Evolutionary conservation across 2,888 invertebrate genomes (phyloP).

Genomic region (Zeuzera pyrina): DNA sequence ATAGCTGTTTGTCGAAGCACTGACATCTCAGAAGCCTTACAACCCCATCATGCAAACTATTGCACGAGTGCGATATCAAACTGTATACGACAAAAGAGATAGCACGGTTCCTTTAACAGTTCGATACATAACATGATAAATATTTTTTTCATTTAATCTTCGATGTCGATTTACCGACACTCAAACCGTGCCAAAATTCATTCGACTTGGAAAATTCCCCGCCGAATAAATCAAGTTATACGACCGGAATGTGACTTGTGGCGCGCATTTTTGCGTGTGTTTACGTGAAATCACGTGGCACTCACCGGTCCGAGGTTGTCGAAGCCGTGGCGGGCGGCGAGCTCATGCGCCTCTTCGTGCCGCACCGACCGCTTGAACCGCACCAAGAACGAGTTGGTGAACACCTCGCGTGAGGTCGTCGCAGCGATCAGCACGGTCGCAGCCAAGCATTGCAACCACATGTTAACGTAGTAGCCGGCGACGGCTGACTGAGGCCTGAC

Average conservation of each 20-base stretch:
- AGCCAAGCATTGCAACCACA: constrained; percentile 64
- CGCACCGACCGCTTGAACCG: constrained; percentile 86
- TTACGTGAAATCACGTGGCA: constrained; percentile 67
- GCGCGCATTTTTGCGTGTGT: constrained; percentile 35
- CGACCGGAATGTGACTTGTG: neutral
- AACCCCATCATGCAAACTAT: too few relatives aligned
- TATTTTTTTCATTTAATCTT: too few relatives aligned
- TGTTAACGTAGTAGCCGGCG: constrained; percentile 52
- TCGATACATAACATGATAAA: too few relatives aligned
- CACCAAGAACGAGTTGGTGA: constrained; percentile 97
- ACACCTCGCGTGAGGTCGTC: constrained; percentile 77
- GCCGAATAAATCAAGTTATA: neutral
- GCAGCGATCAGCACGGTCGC: constrained; percentile 53
- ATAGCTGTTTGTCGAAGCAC: too few relatives aligned
- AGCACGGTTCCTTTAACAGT: too few relatives aligned
- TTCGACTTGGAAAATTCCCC: neutral
- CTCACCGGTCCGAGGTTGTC: constrained; percentile 95
- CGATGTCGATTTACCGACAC: neutral
- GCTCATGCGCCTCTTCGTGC: constrained; percentile 81
- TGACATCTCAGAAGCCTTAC: too few relatives aligned
- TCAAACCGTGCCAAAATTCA: neutral
- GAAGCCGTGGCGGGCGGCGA: constrained; percentile 94
- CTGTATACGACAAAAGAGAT: too few relatives aligned
- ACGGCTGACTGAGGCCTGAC: constrained; percentile 58
- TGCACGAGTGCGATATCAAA: too few relatives aligned